Base-by-base conservation (phyloP, 2,797 vertebrate species). In the Parotocinclus haroldoi region DNA sequence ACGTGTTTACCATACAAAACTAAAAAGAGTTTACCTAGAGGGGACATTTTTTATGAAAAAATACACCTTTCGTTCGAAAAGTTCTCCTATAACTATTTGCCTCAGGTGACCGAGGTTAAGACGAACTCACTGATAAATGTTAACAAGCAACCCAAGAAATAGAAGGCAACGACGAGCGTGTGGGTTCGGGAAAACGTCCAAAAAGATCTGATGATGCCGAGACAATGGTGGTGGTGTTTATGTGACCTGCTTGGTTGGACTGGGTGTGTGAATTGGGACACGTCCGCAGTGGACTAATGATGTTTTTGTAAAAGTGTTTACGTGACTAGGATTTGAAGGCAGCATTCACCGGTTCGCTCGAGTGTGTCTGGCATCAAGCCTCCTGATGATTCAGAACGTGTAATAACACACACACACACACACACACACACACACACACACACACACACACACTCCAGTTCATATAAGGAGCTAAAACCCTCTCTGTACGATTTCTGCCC, bases 391-490 rank as follows among this genome's bases (percentile, higher is more conserved):
- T 68, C 70, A 74, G 60, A 44, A 6, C 40, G 13, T 46, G 13
- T 62, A 58, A 72, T 62, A 63, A 58, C 68, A 38, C 49, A 58
- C 44, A 68, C 49, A 67, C 61, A 63, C 53, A 58, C 65, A 68
- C 63, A 37, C 36, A 60, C 58, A 50, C 51, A 66, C 56, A 58
- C 56, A 69, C 68, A 75, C 76, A 76, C 63, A 81, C 71, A 61
- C 58, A 66, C 58, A 77, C 73, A 78, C 63, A 80, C 79, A 60
- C 59, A 66, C n/a, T 38, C 56, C 49, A 88, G 89, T 80, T 87
- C 90, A 87, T 92, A 91, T 90, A 92, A 89, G 90, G 90, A 88
- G 85, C 74, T 88, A 78, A 85, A 75, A 70, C 83, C 76, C n/a
- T 83, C 82, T 86, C 84, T 85, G 81, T 85, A 83, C 81, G 83